phyloP scores from a whole-genome alignment of 2,888 invertebrate species.

The Leptopilina syphax region DNA sequence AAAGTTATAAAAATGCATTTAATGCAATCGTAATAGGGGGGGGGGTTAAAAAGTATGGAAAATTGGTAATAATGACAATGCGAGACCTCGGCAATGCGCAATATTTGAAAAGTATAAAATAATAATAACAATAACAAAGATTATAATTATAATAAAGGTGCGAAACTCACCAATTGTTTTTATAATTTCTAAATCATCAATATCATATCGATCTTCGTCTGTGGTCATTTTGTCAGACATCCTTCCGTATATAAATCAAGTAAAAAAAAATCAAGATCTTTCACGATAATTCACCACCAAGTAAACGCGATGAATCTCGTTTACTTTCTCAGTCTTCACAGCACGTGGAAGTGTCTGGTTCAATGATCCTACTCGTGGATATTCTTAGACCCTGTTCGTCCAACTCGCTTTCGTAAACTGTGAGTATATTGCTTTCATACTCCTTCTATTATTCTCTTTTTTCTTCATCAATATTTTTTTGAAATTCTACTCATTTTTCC shows the following conservation, averaged over 20 bases:
- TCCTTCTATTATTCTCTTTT: not conserved
- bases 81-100: too few relatives aligned
- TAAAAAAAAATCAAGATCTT: not conserved
- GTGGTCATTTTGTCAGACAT: conserved; percentile 67
- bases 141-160: not conserved
- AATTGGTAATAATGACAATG: too few relatives aligned
- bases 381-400: conserved; percentile 60
- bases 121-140: not conserved
- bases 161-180: conserved; percentile 89
- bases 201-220: conserved; percentile 78
- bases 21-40: too few relatives aligned
- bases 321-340: conserved; percentile 35
- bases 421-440: conserved; percentile 32
- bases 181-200: conserved; percentile 90
- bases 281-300: not conserved
- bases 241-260: conserved; percentile 31
- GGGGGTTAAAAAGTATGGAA: too few relatives aligned
- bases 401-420: conserved; percentile 40
- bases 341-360: conserved; percentile 64
- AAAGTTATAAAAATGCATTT: too few relatives aligned
- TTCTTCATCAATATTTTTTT: not conserved
- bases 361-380: conserved; percentile 64
- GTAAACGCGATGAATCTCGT: conserved; percentile 38
- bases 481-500: not conserved
- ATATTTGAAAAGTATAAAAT: too few relatives aligned